Evolutionary conservation across 1,140 invertebrate genomes (phyloP).

Genomic region (Meloidogyne exigua): DNA sequence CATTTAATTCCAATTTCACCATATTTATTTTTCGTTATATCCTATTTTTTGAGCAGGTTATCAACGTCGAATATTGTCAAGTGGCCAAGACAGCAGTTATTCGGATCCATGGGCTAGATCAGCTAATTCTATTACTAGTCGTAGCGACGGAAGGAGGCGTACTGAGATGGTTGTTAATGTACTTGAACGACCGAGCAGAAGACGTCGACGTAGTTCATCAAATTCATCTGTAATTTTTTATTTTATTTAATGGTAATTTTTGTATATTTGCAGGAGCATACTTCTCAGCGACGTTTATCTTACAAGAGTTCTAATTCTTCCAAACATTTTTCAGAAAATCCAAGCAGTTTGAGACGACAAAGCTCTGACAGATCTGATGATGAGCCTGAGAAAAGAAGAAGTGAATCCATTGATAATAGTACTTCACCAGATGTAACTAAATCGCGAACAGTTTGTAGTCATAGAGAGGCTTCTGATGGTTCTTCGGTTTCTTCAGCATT

Average conservation of each 20-base stretch:
- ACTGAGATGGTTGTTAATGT: background rate
- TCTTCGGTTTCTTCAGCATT: background rate
- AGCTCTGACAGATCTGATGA: background rate
- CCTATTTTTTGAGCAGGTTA: background rate
- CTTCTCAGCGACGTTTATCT: background rate
- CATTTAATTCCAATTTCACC: too few species aligned
- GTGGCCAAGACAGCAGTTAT: background rate
- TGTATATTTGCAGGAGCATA: background rate
- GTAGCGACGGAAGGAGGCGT: background rate
- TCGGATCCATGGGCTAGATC: constrained; percentile 12
- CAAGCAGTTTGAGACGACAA: background rate
- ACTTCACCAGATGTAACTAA: background rate
- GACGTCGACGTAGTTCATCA: background rate
- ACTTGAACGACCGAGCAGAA: too few species aligned
- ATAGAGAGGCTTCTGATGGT: background rate
- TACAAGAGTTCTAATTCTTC: background rate
- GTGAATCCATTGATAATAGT: background rate
- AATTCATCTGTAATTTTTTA: background rate
- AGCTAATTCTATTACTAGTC: background rate
- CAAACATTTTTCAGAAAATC: background rate
- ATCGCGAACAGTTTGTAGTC: background rate
- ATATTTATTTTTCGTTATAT: too few species aligned
- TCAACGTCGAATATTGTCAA: background rate
- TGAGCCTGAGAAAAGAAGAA: background rate
- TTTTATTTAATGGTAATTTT: background rate